Base-by-base conservation (phyloP, 2,797 vertebrate species). In the Anniella stebbinsi region DNA sequence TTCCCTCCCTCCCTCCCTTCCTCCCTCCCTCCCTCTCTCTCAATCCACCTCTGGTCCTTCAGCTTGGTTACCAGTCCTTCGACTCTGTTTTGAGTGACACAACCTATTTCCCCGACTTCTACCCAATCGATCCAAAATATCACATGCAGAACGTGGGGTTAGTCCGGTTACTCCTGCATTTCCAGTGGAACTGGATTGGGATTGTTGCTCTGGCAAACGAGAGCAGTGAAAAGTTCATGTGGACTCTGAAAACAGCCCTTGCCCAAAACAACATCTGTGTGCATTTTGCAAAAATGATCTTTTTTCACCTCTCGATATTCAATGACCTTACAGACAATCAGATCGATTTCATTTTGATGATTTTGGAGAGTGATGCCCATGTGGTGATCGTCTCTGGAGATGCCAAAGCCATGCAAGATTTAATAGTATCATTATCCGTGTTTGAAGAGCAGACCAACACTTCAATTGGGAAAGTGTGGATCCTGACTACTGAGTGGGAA, bases 101-200 rank as follows among this genome's bases (percentile, higher is more conserved):
- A 13, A 2, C 0, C 17, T 30, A 5, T 4, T 84, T 70, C 66
- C 82, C 82, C 41, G 45, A 3, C 28, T 70, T 84, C 38, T 70
- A 70, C 17, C 82, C 69, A 17, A 84, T 51, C 1, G 66, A 84
- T 48, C 66, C 82, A 1, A 30, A 70, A 17, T 30, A 84, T 10
- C 25, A 33, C 11, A 7, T n/a, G 12, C 41, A 69, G 41, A 69
- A 84, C 67, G 48, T 48, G 48, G 66, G 38, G 2, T 30, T 70
- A 0, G 9, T 84, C 63, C 41, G 0, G 9, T 36, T 84, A 10
- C 41, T n/a, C n/a, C n/a, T n/a, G n/a, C n/a, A n/a, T n/a, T n/a
- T n/a, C n/a, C n/a, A n/a, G n/a, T n/a, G n/a, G 83, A 85, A 85
- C 33, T 85, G 83, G 83, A 51, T 85, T 85, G 83, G 83, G 15